Conservation (phyloP, 2,113 vertebrate species). For the Cervus canadensis region DNA sequence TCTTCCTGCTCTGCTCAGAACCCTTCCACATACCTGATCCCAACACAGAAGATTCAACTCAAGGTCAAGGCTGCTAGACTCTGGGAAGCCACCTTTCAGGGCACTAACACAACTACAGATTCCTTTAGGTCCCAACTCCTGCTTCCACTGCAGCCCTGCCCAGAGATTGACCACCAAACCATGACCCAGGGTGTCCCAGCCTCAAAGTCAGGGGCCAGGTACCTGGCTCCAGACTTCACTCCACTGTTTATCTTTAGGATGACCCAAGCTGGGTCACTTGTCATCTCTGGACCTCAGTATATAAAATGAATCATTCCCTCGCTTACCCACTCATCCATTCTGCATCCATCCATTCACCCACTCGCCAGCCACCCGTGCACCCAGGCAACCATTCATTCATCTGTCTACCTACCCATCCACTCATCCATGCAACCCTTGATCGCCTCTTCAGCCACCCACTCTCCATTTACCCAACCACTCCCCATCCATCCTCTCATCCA, state of each 20-base stretch:
- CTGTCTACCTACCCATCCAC: background rate
- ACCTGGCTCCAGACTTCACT: background rate
- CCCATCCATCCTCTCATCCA: background rate
- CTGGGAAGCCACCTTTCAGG: background rate
- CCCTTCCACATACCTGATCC: background rate
- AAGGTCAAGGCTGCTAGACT: background rate
- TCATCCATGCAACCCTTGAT: background rate
- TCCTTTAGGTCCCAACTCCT: background rate
- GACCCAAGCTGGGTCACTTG: background rate
- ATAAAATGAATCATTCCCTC: background rate
- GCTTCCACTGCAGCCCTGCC: background rate
- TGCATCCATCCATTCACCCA: background rate
- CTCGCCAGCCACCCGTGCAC: background rate
- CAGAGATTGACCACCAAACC: background rate
- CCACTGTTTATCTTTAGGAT: background rate
- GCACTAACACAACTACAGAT: background rate
- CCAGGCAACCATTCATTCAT: background rate
- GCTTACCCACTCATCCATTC: background rate
- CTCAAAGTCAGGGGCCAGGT: background rate
- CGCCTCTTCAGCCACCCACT: background rate
- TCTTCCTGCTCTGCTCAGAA: background rate
- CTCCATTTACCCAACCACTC: background rate
- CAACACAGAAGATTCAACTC: conserved; percentile 8
- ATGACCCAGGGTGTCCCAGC: background rate
- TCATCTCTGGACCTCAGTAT: background rate